A percentile compares a stretch with the other conserved stretches of the same genome.
phyloP scores from a whole-genome alignment of 2,113 vertebrate genomes.

The Xenopus borealis region DNA sequence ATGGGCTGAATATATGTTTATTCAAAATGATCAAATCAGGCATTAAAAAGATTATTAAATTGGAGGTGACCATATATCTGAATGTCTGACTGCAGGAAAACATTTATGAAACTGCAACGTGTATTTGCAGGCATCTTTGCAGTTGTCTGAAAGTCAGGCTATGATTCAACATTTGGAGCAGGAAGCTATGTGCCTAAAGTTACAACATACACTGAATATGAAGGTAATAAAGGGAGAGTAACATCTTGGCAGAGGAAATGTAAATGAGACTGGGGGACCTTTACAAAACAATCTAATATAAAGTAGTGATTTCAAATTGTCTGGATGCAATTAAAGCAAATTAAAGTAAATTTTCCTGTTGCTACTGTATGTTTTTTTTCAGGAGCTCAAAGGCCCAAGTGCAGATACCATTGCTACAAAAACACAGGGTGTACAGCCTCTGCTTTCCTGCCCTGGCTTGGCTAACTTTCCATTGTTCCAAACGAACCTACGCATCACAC shows the following conservation, averaged over 20 bases:
- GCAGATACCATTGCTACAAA: conserved; percentile 35
- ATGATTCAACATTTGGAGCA: conserved; percentile 79
- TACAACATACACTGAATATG: conserved; percentile 74
- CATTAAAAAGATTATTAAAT: too few relatives aligned
- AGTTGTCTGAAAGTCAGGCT: conserved; percentile 79
- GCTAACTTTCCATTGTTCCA: conserved; percentile 45
- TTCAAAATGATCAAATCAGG: too few relatives aligned
- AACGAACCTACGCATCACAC: conserved; percentile 46
- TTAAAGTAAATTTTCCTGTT: background rate
- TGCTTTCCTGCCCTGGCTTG: conserved; percentile 22
- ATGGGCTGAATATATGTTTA: too few relatives aligned
- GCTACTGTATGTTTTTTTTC: conserved; percentile 27
- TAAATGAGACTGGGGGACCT: too few relatives aligned
- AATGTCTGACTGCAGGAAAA: too few relatives aligned
- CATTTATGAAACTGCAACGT: too few relatives aligned
- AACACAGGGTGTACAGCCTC: conserved; percentile 21
- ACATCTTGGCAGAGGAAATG: too few relatives aligned
- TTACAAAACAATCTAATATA: too few relatives aligned
- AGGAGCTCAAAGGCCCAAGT: conserved; percentile 73
- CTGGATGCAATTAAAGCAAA: too few relatives aligned
- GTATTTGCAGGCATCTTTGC: conserved; percentile 70
- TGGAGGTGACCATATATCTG: too few relatives aligned
- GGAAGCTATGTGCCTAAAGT: conserved; percentile 69
- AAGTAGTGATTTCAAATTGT: too few relatives aligned
- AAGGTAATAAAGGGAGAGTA: conserved; percentile 60